Evolutionary conservation across 2,113 vertebrate species (phyloP).

Genomic region (Rhinoptilus africanus): DNA sequence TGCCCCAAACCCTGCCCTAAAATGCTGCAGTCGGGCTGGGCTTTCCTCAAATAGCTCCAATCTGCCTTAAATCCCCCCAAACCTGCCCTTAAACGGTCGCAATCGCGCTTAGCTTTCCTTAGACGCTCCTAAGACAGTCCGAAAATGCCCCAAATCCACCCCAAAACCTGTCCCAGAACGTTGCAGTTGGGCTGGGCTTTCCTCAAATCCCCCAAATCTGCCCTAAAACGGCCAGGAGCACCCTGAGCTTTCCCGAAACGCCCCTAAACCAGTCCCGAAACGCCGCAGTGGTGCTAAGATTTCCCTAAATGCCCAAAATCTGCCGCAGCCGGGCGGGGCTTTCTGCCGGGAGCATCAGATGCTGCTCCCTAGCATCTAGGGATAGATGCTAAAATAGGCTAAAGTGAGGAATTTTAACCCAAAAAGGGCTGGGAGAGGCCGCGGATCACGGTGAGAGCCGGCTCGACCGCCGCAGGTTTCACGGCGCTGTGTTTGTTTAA

Average conservation of each 20-base stretch:
- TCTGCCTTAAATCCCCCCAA: neutral
- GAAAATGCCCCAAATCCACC: neutral
- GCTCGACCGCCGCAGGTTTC: neutral
- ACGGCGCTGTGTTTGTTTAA: neutral
- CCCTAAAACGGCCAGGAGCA: rapidly evolving
- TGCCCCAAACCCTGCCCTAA: neutral
- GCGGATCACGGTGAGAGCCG: rapidly evolving
- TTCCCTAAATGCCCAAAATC: rapidly evolving
- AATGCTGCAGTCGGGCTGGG: neutral
- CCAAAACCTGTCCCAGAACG: neutral
- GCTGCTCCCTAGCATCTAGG: too few relatives aligned
- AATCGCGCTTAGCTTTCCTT: rapidly evolving
- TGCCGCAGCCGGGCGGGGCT: rapidly evolving
- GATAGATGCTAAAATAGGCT: too few relatives aligned
- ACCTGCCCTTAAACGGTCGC: rapidly evolving
- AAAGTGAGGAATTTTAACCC: neutral
- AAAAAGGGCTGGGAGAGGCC: neutral
- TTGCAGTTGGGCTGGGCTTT: neutral
- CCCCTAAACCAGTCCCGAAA: neutral
- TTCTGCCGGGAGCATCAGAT: neutral
- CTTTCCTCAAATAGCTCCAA: neutral
- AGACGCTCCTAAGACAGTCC: neutral
- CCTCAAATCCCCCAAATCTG: neutral
- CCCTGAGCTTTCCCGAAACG: too few relatives aligned
- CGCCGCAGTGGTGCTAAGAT: rapidly evolving